These are phyloP conservation scores for Psittacula echo DNA, from an alignment of 2,797 vertebrate genomes.

Conservation along the genomic window DNA sequence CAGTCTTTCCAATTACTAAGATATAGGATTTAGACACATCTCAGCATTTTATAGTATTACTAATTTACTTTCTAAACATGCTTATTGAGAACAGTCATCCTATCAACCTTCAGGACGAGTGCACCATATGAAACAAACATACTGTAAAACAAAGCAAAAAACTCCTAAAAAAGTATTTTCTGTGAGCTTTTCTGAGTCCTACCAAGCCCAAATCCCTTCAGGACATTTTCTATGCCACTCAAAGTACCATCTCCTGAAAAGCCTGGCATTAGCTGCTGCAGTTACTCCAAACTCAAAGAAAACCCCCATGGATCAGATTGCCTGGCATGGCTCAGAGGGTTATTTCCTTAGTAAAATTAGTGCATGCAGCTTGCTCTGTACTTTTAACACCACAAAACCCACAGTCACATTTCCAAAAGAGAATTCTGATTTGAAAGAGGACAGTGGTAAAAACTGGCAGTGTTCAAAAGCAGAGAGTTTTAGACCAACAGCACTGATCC, in stretches of 20 bases:
- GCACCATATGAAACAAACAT: accelerated
- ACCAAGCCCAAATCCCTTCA: background rate
- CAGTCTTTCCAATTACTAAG: background rate
- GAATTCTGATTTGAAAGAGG: background rate
- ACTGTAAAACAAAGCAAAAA: background rate
- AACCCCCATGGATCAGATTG: background rate
- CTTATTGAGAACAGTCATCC: background rate
- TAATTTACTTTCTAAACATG: background rate
- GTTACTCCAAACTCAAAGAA: background rate
- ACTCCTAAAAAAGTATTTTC: background rate
- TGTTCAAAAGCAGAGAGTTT: background rate
- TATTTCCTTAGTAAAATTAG: background rate
- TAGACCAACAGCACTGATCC: background rate
- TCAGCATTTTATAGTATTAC: background rate
- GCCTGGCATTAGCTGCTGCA: background rate
- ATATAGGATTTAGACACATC: background rate
- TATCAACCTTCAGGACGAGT: background rate
- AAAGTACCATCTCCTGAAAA: background rate
- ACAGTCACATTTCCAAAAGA: background rate
- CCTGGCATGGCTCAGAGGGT: background rate
- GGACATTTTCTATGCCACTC: background rate
- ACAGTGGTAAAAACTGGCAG: background rate
- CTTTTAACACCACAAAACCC: background rate
- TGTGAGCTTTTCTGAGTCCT: background rate
- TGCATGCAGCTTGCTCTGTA: background rate